A percentile compares a stretch with the other conserved stretches of the same genome.
phyloP scores from a whole-genome alignment of 2,888 invertebrate genomes.

The Nemotelus nigrinus region DNA sequence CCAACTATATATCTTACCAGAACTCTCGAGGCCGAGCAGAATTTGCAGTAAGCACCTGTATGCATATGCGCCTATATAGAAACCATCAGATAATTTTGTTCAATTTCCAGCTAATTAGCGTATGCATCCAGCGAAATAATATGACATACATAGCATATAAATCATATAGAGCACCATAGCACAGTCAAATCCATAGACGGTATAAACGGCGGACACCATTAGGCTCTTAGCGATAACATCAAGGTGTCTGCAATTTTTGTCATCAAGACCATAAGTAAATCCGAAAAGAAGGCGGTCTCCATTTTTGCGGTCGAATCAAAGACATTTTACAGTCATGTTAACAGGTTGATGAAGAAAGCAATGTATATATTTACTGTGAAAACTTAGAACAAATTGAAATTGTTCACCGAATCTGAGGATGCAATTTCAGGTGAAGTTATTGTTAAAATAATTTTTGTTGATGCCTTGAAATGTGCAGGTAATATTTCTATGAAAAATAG shows the following conservation, averaged over 20 bases:
- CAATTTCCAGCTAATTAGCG: conserved; percentile 32
- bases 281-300: conserved; percentile 29
- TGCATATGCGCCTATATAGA: neutral
- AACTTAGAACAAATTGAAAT: too few species aligned
- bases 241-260: conserved; percentile 9
- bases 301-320: neutral
- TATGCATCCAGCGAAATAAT: conserved; percentile 34
- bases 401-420: too few species aligned
- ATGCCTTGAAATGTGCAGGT: too few species aligned
- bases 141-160: conserved; percentile 41
- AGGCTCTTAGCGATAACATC: conserved; percentile 37
- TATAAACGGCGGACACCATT: conserved; percentile 31
- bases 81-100: neutral
- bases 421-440: too few species aligned
- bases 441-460: too few species aligned
- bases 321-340: conserved; percentile 4
- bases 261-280: neutral
- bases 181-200: neutral
- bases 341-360: neutral
- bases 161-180: conserved; percentile 31
- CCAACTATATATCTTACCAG: neutral
- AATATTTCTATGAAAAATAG: too few species aligned
- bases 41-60: neutral
- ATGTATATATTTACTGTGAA: too few species aligned
- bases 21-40: neutral